phyloP scores from a whole-genome alignment of 2,113 vertebrate genomes.

The Trogon surrucura region DNA sequence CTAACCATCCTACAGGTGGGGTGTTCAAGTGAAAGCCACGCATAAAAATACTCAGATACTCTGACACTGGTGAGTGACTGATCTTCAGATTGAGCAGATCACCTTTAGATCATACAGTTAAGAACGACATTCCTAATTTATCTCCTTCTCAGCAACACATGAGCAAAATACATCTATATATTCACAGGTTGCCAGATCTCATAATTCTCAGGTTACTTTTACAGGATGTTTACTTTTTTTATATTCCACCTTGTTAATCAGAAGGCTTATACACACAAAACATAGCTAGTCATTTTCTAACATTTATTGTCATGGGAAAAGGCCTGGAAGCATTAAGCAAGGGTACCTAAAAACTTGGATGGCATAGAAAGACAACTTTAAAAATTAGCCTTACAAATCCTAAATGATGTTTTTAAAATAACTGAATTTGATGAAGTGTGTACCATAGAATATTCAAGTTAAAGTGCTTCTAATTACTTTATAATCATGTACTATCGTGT shows the following conservation, averaged over 20 bases:
- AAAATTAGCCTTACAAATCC: background rate
- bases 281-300: background rate
- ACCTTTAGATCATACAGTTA: background rate
- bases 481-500: background rate
- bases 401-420: background rate
- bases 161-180: background rate
- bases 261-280: background rate
- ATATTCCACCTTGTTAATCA: background rate
- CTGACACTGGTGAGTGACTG: background rate
- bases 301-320: background rate
- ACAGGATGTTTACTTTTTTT: background rate
- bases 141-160: background rate
- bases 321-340: background rate
- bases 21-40: accelerated
- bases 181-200: background rate
- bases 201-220: background rate
- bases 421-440: background rate
- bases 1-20: background rate
- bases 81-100: background rate
- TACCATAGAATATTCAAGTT: background rate
- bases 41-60: background rate
- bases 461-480: background rate
- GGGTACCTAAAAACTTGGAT: background rate
- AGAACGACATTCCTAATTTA: background rate
- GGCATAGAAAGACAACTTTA: background rate